Conservation (phyloP, 2,113 vertebrate species). For the Beaufortia kweichowensis region DNA sequence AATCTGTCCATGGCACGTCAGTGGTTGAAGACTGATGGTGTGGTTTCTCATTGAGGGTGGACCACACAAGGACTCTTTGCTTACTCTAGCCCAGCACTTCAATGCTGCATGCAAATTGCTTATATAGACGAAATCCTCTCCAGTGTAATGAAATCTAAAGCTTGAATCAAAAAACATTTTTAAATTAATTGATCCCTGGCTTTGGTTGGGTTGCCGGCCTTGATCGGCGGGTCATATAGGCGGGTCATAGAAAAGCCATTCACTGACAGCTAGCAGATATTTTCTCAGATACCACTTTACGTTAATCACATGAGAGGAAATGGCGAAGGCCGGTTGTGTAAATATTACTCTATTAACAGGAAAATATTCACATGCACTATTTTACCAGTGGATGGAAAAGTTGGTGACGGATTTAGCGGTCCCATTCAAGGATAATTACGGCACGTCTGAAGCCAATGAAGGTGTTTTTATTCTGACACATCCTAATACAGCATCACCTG, state of each 20-base stretch:
- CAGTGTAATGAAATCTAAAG: constrained; percentile 61
- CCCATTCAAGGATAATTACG: constrained; percentile 61
- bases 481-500: constrained; percentile 62
- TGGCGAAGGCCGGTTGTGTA: constrained; percentile 52
- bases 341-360: constrained; percentile 56
- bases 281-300: background rate
- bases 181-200: constrained; percentile 25
- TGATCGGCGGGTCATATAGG: background rate
- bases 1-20: constrained; percentile 60
- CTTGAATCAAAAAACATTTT: constrained; percentile 48
- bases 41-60: constrained; percentile 68
- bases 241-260: constrained; percentile 13
- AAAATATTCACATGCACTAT: constrained; percentile 70
- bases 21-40: constrained; percentile 70
- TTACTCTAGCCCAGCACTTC: constrained; percentile 69
- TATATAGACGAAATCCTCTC: constrained; percentile 62
- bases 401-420: constrained; percentile 60
- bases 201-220: background rate
- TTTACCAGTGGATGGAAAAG: constrained; percentile 67
- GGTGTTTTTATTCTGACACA: constrained; percentile 47
- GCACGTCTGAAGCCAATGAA: constrained; percentile 58
- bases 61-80: constrained; percentile 74
- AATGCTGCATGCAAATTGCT: constrained; percentile 68
- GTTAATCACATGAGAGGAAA: constrained; percentile 30
- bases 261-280: background rate